Percentiles rank a stretch among this genome's conserved stretches.
Conservation (phyloP, 2,797 vertebrate genomes). For the Setipinna tenuifilis region DNA sequence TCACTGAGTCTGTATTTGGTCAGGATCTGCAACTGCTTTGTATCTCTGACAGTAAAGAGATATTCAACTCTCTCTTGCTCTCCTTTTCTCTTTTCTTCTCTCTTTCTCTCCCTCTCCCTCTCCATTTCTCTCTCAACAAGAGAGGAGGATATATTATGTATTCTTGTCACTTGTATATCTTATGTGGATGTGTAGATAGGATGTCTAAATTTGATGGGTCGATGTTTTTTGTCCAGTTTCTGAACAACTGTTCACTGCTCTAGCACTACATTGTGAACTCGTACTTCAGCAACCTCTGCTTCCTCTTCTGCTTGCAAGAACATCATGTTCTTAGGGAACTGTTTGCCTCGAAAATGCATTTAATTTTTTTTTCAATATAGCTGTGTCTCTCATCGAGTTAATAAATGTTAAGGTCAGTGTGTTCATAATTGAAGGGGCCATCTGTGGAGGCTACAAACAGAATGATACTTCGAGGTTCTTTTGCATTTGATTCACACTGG, state of each 20-base stretch:
- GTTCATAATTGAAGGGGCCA: not conserved
- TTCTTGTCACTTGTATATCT: not conserved
- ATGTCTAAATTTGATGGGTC: too few species aligned
- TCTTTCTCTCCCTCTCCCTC: not conserved
- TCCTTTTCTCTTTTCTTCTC: too few species aligned
- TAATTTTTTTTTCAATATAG: too few species aligned
- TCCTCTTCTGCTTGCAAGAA: not conserved
- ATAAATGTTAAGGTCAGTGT: not conserved
- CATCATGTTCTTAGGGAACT: not conserved
- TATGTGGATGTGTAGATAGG: too few species aligned
- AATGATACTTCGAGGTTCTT: not conserved
- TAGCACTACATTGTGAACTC: not conserved
- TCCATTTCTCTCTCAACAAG: not conserved
- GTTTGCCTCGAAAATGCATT: not conserved
- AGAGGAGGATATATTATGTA: not conserved
- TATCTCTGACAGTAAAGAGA: too few species aligned
- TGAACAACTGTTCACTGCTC: slow-evolving; percentile 27
- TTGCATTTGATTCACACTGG: not conserved
- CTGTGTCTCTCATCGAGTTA: not conserved
- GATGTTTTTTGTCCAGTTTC: not conserved
- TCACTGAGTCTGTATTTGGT: too few species aligned
- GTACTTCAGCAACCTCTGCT: not conserved
- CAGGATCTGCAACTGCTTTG: too few species aligned
- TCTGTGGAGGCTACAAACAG: not conserved
- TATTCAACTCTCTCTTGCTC: too few species aligned